Percentiles rank a stretch among this genome's conserved stretches.
Evolutionary conservation across 2,797 vertebrate species (phyloP).

Genomic region (Scolopax bukidnonensis): DNA sequence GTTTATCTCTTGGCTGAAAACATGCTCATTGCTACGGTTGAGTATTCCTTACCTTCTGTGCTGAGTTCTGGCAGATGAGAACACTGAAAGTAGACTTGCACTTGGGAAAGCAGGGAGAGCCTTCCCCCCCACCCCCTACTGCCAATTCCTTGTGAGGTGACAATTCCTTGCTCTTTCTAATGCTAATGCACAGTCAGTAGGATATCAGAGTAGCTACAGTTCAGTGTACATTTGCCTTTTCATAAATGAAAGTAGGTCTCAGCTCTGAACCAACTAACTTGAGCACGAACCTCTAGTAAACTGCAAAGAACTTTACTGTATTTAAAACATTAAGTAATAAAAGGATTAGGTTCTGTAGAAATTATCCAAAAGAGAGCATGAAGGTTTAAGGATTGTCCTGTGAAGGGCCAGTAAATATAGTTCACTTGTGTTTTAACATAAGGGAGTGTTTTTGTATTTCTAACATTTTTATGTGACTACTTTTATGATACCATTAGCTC

Average conservation of each 20-base stretch:
- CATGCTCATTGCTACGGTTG: not conserved
- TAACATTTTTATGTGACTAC: not conserved
- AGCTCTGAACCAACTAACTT: not conserved
- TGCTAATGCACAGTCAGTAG: not conserved
- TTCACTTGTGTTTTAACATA: not conserved
- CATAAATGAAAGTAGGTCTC: not conserved
- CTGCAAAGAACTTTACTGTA: not conserved
- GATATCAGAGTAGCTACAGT: not conserved
- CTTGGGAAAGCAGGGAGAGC: not conserved
- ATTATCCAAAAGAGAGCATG: not conserved
- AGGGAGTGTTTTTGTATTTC: not conserved
- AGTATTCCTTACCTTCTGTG: not conserved
- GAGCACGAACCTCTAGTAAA: not conserved
- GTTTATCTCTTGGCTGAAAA: not conserved
- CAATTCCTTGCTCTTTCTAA: not conserved
- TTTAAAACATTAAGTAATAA: not conserved
- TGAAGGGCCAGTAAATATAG: not conserved
- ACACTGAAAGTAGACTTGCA: not conserved
- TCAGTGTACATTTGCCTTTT: not conserved
- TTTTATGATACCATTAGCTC: not conserved
- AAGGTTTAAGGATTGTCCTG: not conserved
- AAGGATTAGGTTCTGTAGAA: not conserved
- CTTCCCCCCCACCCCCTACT: accelerated
- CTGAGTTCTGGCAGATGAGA: not conserved
- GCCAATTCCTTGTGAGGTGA: not conserved